Evolutionary conservation across 2,888 invertebrate species (phyloP).

Genomic region (Agonopterix arenella): DNA sequence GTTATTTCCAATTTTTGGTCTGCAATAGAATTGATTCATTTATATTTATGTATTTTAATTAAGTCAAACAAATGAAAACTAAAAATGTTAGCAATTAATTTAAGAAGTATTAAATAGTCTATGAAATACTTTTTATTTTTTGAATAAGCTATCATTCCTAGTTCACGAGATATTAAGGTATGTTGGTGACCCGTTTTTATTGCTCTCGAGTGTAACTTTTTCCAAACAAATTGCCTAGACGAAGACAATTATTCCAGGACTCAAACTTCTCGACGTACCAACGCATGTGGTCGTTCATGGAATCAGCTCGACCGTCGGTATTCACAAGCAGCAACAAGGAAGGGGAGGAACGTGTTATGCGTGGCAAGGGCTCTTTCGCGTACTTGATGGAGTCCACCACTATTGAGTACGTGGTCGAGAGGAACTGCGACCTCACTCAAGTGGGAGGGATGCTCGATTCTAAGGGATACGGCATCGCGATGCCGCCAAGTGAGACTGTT

Average conservation of each 20-base stretch:
- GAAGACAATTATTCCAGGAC: conserved; percentile 73
- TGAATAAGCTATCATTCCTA: too few relatives aligned
- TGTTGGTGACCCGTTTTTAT: too few relatives aligned
- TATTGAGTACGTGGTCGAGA: conserved; percentile 94
- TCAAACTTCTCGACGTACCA: conserved; percentile 96
- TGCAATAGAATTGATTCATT: too few relatives aligned
- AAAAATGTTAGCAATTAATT: too few relatives aligned
- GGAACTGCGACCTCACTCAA: conserved; percentile 93
- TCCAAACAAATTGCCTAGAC: not conserved
- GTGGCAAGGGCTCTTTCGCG: conserved; percentile 92
- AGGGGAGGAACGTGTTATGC: conserved; percentile 92
- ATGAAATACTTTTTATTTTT: too few relatives aligned
- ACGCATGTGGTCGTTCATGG: conserved; percentile 98
- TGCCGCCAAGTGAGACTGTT: conserved; percentile 87
- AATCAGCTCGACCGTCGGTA: conserved; percentile 89
- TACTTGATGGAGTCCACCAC: conserved; percentile 98
- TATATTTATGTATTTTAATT: too few relatives aligned
- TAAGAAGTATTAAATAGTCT: too few relatives aligned
- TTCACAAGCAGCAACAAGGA: conserved; percentile 91
- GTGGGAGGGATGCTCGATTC: conserved; percentile 95
- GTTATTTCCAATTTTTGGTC: too few relatives aligned
- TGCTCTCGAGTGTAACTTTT: too few relatives aligned
- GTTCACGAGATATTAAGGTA: too few relatives aligned
- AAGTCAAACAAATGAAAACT: too few relatives aligned
- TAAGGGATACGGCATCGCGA: conserved; percentile 97